Percentiles rank a stretch among this genome's conserved stretches.
Conservation (phyloP, 2,113 vertebrate species). For the Tachuris rubrigastra region DNA sequence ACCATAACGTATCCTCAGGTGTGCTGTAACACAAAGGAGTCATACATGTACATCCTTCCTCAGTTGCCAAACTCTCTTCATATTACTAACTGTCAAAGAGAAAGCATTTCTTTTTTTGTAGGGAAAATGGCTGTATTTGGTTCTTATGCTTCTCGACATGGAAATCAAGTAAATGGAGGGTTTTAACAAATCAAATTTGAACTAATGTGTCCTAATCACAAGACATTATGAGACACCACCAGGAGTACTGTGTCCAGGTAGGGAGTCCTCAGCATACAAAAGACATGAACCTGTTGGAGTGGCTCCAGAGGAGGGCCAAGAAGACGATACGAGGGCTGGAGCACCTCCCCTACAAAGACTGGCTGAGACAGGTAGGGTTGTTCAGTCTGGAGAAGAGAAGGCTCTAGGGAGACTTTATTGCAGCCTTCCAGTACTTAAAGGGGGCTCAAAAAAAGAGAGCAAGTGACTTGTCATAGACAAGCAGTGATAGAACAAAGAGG, state of each 20-base stretch:
- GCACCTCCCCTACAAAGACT: neutral
- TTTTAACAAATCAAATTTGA: neutral
- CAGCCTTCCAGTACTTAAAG: neutral
- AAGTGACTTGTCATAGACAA: neutral
- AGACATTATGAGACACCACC: neutral
- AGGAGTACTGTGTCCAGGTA: neutral
- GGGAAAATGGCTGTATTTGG: neutral
- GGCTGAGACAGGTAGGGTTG: neutral
- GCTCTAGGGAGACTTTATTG: neutral
- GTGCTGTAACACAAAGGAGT: neutral
- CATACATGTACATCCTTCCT: neutral
- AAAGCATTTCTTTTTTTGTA: neutral
- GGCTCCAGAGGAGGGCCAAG: neutral
- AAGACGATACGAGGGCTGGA: rapidly evolving
- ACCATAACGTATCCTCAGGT: neutral
- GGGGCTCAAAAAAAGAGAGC: neutral
- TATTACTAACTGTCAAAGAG: neutral
- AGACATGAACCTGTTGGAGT: neutral
- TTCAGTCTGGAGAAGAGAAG: neutral
- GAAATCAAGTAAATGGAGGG: neutral
- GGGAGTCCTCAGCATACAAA: neutral
- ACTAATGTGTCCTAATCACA: neutral
- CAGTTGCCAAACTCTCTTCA: neutral
- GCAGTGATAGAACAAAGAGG: neutral
- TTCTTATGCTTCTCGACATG: neutral